Base-by-base conservation (phyloP, 2,797 vertebrate species). In the Premnoplex brunnescens region DNA sequence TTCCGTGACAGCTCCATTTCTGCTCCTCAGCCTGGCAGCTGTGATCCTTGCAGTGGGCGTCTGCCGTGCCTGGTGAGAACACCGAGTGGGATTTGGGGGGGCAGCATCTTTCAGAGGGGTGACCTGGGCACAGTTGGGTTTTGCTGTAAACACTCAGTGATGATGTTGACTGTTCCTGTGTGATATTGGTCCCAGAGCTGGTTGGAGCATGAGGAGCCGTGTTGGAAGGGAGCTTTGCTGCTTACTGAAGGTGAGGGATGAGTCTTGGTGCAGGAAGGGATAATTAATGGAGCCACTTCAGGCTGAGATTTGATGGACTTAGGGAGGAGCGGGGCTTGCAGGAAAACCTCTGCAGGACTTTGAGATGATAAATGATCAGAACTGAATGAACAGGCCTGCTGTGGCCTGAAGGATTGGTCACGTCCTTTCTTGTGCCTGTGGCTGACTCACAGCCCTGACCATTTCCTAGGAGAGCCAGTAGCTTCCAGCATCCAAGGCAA, bases 51-150 rank as follows among this genome's bases (percentile, higher is more conserved):
- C 5, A 23, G 76, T 63, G 63, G 44, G 27, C 3, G 3, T 63
- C 63, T 4, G 7, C 77, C 0, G 3, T 30, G 48, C 34, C 44
- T 17, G 32, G n/a, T 88, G 59, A 78, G 83, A 64, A 27, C 7
- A 49, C 23, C 0, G 0, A 9, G 19, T 5, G n/a, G 36, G 13
- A 46, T 26, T 16, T 14, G 11, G 32, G 44, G 16, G 60, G 51
- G 28, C 58, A 34, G 26, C 3, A 3, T 55, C 62, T 59, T 46
- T 56, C 1, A 0, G 43, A 37, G 58, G 7, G 8, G 28, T 59
- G 63, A 49, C 30, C 56, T 22, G 23, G 63, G 60, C 37, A 67
- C 26, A 23, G 48, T 13, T 55, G 14, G 36, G 72, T 39, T 62
- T 36, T 67, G 43, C 77, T 34, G 52, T 69, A 37, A 71, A 23